These are phyloP conservation scores for Atta cephalotes DNA, from an alignment of 1,140 invertebrate genomes.

Conservation along the genomic window DNA sequence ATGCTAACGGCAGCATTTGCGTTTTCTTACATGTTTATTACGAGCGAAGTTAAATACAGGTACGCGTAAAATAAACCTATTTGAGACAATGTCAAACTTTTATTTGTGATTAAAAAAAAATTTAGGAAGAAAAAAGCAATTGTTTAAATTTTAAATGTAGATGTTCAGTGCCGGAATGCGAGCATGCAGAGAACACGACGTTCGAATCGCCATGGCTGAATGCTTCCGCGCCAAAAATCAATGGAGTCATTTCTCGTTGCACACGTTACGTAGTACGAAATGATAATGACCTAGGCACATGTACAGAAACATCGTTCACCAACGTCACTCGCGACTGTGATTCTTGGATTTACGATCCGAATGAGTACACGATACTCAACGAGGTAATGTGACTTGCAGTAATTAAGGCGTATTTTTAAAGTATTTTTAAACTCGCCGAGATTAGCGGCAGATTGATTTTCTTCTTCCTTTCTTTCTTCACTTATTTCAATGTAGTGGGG, in stretches of 20 bases:
- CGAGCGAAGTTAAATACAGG: slow-evolving; percentile 87
- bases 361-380: slow-evolving; percentile 85
- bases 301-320: slow-evolving; percentile 83
- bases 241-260: slow-evolving; percentile 85
- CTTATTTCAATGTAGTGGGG: slow-evolving; percentile 84
- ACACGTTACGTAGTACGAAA: slow-evolving; percentile 79
- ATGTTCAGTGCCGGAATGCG: slow-evolving; percentile 89
- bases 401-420: slow-evolving; percentile 41
- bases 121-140: not conserved
- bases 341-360: slow-evolving; percentile 84
- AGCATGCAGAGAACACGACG: slow-evolving; percentile 73
- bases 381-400: slow-evolving; percentile 77
- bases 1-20: slow-evolving; percentile 86
- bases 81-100: not conserved
- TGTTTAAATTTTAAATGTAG: slow-evolving; percentile 81
- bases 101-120: not conserved
- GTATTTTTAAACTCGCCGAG: slow-evolving; percentile 28
- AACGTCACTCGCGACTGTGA: slow-evolving; percentile 80
- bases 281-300: slow-evolving; percentile 73
- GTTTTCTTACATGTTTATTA: slow-evolving; percentile 88
- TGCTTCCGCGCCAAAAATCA: slow-evolving; percentile 85
- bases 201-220: slow-evolving; percentile 87
- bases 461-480: slow-evolving; percentile 5
- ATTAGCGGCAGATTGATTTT: slow-evolving; percentile 76
- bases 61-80: slow-evolving; percentile 74